A percentile compares a stretch with the other conserved stretches of the same genome.
Conservation (phyloP, 2,888 invertebrate species). For the Cheilosia variabilis region DNA sequence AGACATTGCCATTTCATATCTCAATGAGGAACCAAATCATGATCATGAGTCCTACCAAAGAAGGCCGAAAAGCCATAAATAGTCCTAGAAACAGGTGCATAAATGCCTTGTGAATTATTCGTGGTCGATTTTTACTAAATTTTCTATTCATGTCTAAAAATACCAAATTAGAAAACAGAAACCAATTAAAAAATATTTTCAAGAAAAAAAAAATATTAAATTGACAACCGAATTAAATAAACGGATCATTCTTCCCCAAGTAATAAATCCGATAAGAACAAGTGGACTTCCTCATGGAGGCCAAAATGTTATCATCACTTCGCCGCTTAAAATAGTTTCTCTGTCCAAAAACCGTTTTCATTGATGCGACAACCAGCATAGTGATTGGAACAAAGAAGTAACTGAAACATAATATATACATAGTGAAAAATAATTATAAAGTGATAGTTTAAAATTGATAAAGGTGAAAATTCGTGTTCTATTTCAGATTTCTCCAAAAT, state of each 20-base stretch:
- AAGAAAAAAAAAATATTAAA: neutral
- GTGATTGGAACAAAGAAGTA: constrained; percentile 31
- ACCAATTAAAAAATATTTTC: neutral
- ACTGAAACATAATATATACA: neutral
- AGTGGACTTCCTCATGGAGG: constrained; percentile 77
- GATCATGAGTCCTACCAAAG: too few relatives aligned
- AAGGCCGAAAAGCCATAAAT: too few relatives aligned
- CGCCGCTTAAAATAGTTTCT: constrained; percentile 46
- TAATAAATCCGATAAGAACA: constrained; percentile 61
- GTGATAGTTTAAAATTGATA: constrained; percentile 19
- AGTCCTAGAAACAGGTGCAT: too few relatives aligned
- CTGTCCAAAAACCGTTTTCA: constrained; percentile 25
- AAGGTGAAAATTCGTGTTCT: constrained; percentile 28
- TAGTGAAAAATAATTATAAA: constrained; percentile 14
- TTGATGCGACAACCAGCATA: constrained; percentile 42
- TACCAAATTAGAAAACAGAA: neutral
- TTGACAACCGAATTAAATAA: neutral
- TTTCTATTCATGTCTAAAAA: neutral
- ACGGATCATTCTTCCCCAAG: constrained; percentile 5
- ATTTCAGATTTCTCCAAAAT: constrained; percentile 64
- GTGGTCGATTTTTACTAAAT: too few relatives aligned
- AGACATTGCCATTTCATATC: too few relatives aligned
- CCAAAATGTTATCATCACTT: constrained; percentile 77
- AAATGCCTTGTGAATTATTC: too few relatives aligned
- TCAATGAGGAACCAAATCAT: too few relatives aligned